Evolutionary conservation across 2,113 vertebrate species (phyloP).

Genomic region (Peromyscus leucopus): DNA sequence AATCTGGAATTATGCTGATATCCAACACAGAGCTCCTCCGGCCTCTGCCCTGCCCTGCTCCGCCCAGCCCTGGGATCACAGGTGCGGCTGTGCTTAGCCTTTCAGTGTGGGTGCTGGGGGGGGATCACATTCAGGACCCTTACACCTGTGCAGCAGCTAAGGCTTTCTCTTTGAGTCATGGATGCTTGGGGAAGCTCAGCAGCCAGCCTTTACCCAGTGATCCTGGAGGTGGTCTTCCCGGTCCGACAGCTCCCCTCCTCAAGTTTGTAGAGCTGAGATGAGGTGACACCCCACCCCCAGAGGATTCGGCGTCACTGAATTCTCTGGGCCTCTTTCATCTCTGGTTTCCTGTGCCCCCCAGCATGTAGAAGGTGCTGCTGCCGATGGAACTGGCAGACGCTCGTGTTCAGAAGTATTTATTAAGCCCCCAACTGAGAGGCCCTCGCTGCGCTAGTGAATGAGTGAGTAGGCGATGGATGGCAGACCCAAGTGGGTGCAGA

Average conservation of each 20-base stretch:
- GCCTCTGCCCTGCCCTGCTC: not conserved
- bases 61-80: not conserved
- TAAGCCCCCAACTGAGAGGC: not conserved
- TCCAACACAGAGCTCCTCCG: not conserved
- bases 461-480: not conserved
- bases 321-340: not conserved
- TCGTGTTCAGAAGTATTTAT: not conserved
- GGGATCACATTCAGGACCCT: not conserved
- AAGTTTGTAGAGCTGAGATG: not conserved
- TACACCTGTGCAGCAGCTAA: not conserved
- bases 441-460: not conserved
- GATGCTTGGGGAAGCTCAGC: not conserved
- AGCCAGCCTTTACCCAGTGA: not conserved
- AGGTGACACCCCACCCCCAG: not conserved
- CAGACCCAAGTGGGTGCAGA: not conserved
- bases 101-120: not conserved
- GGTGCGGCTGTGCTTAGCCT: not conserved
- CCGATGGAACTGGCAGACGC: not conserved
- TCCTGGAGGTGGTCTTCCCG: not conserved
- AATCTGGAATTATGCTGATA: not conserved
- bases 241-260: fast-evolving
- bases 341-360: not conserved
- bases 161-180: not conserved
- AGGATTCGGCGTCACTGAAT: not conserved
- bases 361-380: not conserved